Conservation (phyloP, 2,888 invertebrate genomes). For the Idaea biselata region DNA sequence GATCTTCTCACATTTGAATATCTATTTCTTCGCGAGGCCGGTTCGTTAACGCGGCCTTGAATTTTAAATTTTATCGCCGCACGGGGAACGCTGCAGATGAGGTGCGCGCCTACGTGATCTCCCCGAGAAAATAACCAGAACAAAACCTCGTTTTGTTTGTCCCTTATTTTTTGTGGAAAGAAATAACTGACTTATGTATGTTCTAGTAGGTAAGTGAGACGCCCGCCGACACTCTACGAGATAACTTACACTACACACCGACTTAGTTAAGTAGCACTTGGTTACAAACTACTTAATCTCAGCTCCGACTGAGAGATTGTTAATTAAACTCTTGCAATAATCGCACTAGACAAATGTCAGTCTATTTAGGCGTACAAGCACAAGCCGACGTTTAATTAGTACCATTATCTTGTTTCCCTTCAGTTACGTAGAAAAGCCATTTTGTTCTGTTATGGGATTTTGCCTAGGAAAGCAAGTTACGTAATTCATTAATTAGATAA, state of each 20-base stretch:
- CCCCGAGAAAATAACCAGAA: constrained; percentile 69
- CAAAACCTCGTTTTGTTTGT: constrained; percentile 66
- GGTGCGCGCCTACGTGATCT: constrained; percentile 78
- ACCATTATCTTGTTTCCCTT: constrained; percentile 37
- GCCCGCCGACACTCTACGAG: constrained; percentile 17
- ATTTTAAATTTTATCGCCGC: constrained; percentile 80
- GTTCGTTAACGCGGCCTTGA: constrained; percentile 81
- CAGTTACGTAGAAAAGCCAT: constrained; percentile 23
- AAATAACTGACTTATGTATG: constrained; percentile 34
- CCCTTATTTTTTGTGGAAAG: constrained; percentile 53
- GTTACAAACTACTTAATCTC: constrained; percentile 1
- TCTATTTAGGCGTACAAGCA: constrained; percentile 2
- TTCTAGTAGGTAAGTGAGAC: constrained; percentile 20
- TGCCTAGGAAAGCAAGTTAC: neutral
- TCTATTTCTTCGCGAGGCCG: constrained; percentile 80
- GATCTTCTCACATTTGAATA: constrained; percentile 80
- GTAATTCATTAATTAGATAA: neutral
- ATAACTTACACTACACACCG: constrained; percentile 11
- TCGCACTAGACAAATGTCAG: constrained; percentile 9
- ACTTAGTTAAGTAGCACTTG: neutral
- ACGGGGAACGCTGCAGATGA: constrained; percentile 72
- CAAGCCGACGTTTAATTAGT: constrained; percentile 40
- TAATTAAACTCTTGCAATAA: constrained; percentile 20
- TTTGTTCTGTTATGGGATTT: constrained; percentile 14
- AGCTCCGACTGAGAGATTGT: constrained; percentile 2